Conservation (phyloP, 2,797 vertebrate genomes). For the Bradypus variegatus region DNA sequence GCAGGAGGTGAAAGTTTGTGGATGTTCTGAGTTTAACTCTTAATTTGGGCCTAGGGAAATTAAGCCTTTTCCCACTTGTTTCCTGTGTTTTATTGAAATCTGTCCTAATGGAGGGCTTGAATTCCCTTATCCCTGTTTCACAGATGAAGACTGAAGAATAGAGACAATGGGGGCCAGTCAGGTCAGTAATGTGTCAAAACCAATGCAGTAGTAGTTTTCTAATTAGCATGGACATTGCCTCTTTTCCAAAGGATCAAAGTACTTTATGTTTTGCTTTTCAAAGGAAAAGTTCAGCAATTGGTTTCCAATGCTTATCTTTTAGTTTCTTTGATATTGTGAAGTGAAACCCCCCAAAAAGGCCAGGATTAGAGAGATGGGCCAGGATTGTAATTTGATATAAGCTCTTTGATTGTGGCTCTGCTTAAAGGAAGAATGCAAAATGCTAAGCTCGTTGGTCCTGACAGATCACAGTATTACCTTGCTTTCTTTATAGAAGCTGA, state of each 20-base stretch:
- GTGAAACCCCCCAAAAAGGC: neutral
- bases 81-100: neutral
- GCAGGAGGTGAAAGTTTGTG: neutral
- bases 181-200: neutral
- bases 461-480: neutral
- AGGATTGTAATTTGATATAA: neutral
- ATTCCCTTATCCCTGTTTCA: neutral
- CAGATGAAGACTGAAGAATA: neutral
- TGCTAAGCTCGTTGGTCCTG: neutral
- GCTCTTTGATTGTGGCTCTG: neutral
- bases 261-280: neutral
- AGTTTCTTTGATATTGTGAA: neutral
- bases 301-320: neutral
- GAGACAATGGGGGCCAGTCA: neutral
- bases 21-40: neutral
- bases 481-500: conserved; percentile 75
- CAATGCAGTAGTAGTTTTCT: neutral
- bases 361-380: neutral
- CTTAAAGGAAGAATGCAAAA: neutral
- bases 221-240: neutral
- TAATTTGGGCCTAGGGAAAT: neutral
- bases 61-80: neutral
- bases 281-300: neutral
- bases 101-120: neutral
- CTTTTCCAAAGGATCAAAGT: neutral